Percentiles rank a stretch among this genome's conserved stretches.
Conservation (phyloP, 2,888 invertebrate species). For the Siphonodentalium dalli region DNA sequence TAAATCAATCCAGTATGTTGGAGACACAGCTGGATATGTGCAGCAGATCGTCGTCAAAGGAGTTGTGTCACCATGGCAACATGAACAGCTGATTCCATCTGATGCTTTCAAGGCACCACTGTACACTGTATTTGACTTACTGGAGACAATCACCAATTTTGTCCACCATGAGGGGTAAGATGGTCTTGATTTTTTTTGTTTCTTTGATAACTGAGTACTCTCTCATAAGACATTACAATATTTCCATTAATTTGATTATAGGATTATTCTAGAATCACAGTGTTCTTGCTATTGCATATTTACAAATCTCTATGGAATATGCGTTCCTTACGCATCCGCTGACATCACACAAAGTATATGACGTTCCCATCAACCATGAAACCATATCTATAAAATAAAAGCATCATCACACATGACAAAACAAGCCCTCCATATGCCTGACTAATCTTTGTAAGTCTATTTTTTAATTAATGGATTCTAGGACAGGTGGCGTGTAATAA, state of each 20-base stretch:
- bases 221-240: too few species aligned
- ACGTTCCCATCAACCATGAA: too few species aligned
- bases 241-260: background rate
- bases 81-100: constrained; percentile 76
- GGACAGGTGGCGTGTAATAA: too few species aligned
- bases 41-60: constrained; percentile 66
- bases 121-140: constrained; percentile 85
- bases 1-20: constrained; percentile 63
- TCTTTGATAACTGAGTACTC: too few species aligned
- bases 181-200: background rate
- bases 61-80: constrained; percentile 87
- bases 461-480: too few species aligned
- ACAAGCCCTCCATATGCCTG: too few species aligned
- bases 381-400: too few species aligned
- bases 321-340: too few species aligned
- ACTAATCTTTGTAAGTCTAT: too few species aligned
- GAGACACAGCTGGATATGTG: constrained; percentile 68
- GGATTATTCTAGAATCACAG: background rate
- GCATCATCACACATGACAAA: too few species aligned
- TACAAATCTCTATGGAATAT: background rate
- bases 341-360: too few species aligned
- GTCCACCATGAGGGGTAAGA: constrained; percentile 75
- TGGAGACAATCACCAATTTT: constrained; percentile 86
- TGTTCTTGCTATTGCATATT: background rate
- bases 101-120: constrained; percentile 93